Base-by-base conservation (phyloP, 2,888 invertebrate genomes). In the Eristalis tenax region DNA sequence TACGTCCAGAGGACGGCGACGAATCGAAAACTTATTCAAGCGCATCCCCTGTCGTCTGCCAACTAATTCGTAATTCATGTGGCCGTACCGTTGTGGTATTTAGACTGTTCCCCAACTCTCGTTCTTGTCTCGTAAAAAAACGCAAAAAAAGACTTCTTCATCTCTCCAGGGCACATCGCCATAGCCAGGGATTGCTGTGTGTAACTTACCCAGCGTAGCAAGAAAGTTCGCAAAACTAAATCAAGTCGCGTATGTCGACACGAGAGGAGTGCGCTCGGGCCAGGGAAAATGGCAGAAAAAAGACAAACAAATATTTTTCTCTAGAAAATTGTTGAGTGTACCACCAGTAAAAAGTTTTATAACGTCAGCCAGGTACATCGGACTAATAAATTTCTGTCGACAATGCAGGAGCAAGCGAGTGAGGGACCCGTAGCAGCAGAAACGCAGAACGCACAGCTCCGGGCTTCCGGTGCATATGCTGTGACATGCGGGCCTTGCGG, bases 11-110 rank as follows among this genome's bases (percentile, higher is more conserved):
- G 50, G 73, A 80, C 10, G 32, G 32, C 32, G 32, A 32, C 50
- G 32, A 56, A 82, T 76, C 63, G 63, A 74, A 78, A 80, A 86
- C 73, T 86, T 86, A 82, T 65, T 71, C 77, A 78, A 70, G 82
- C 86, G 82, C 86, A 82, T 86, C 74, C 74, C 50, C 50, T 50
- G 65, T 75, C 69, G 73, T 78, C 82, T 78, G 64, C 65, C 61
- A 75, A 82, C 86, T 78, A 70, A 78, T 86, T 82, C 82, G 70
- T 70, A 82, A 78, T 86, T 86, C 82, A 86, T 35, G 78, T 64
- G 68, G 77, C 70, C 59, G 50, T 61, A 59, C 57, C 69, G 73
- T 50, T 22, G 66, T 78, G 56, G 69, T 74, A 73, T 81, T 56
- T 56, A 13, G 26, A 11, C 11, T 61, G 6, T 61, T 43, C 50